Base-by-base conservation (phyloP, 2,113 vertebrate species). In the Motacilla alba region DNA sequence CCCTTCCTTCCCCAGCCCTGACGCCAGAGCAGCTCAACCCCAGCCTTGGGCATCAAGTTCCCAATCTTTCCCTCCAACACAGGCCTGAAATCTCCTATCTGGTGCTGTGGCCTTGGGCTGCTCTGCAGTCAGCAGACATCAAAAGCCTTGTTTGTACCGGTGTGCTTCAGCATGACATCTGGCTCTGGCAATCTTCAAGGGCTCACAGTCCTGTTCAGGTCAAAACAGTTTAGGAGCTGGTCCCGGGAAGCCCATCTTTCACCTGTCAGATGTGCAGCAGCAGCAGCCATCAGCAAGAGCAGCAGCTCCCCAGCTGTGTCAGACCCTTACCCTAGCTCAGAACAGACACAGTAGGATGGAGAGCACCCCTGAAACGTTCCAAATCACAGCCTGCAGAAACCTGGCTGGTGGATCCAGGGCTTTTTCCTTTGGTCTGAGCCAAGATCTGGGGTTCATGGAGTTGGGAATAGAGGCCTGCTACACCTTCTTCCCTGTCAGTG, bases 21-120 rank as follows among this genome's bases (percentile, higher is more conserved):
- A 1, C 0, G 0, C 24, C 2, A 15, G 43, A 39, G 21, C 56
- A 70, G 39, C 35, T 81, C 52, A 58, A n/a, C 30, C 27, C 14
- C 31, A 46, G 27, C 50, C 59, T 60, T 50, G 7, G 1, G 27
- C 8, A 28, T 28, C 15, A 1, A 15, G 33, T 52, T 69, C 58
- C 89, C 73, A 31, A 58, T 3, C 33, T 30, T 41, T 41, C 43
- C 35, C 20, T 76, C 52, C 58, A 78, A 4, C 4, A 9, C 5
- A 11, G 27, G 37, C 43, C 41, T 73, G 62, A 87, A 70, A 72
- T 49, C 31, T 31, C 7, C 0, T 8, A 3, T 17, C 64, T 33
- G 44, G 14, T 8, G 23, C 60, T 6, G 0, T 24, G 56, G 43
- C 62, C 76, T 86, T 68, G 58, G 60, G 50, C 39, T 67, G 47